A percentile compares a stretch with the other conserved stretches of the same genome.
phyloP scores from a whole-genome alignment of 2,888 invertebrate species.

The Carterocephalus palaemon region DNA sequence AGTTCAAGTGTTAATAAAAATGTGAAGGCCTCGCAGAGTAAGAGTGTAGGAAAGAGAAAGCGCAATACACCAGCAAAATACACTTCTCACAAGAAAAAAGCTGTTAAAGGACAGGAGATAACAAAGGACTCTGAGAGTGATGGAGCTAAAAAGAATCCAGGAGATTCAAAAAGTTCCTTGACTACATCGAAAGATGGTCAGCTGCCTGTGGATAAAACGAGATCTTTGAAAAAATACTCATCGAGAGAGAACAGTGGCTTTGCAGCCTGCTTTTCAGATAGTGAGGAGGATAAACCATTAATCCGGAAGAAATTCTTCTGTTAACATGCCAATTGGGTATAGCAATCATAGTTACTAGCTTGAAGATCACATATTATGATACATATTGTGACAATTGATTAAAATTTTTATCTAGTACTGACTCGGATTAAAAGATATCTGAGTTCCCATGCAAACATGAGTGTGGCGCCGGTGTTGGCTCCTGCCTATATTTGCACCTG shows the following conservation, averaged over 20 bases:
- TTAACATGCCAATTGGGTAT: slow-evolving; percentile 30
- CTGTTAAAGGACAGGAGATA: slow-evolving; percentile 22
- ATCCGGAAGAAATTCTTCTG: slow-evolving; percentile 61
- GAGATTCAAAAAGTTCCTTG: neutral
- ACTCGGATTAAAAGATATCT: slow-evolving; percentile 17
- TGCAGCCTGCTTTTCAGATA: slow-evolving; percentile 66
- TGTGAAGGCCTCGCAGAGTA: slow-evolving; percentile 41
- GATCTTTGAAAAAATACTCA: slow-evolving; percentile 46
- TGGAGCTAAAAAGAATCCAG: slow-evolving; percentile 13
- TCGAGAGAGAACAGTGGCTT: slow-evolving; percentile 63
- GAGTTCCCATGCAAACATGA: neutral
- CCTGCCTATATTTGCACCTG: slow-evolving; percentile 20
- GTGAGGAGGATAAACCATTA: slow-evolving; percentile 62
- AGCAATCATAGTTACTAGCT: slow-evolving; percentile 23
- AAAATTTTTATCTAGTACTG: slow-evolving; percentile 29
- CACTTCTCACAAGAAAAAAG: slow-evolving; percentile 12
- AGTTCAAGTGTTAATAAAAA: slow-evolving; percentile 58
- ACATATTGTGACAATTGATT: no score
- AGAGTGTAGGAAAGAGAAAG: slow-evolving; percentile 35
- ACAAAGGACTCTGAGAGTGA: slow-evolving; percentile 28
- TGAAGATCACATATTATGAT: slow-evolving; percentile 25
- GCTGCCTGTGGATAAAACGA: slow-evolving; percentile 39
- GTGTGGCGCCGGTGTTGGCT: slow-evolving; percentile 2
- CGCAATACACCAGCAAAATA: slow-evolving; percentile 27
- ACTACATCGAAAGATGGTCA: slow-evolving; percentile 25